Conservation (phyloP, 2,113 vertebrate species). For the Natator depressus region DNA sequence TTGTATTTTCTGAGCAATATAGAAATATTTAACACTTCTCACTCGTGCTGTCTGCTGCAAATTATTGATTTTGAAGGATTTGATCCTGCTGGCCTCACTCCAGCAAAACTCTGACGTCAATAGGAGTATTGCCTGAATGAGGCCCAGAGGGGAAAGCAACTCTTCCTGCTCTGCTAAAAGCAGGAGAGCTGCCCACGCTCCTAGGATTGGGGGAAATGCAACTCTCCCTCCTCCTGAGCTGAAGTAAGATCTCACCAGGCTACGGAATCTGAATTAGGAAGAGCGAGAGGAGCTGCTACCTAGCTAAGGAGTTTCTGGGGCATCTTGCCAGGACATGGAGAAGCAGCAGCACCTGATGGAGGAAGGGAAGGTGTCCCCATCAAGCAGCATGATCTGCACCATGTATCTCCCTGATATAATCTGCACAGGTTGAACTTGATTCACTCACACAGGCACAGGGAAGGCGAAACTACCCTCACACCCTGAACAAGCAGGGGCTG, state of each 20-base stretch:
- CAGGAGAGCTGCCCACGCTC: background rate
- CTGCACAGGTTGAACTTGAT: background rate
- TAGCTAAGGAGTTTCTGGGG: background rate
- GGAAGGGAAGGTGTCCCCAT: background rate
- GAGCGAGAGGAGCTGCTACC: background rate
- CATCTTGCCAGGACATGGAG: background rate
- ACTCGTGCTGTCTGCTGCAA: background rate
- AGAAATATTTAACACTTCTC: conserved; percentile 7
- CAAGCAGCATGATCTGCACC: background rate
- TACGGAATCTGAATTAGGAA: background rate
- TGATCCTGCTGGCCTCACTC: background rate
- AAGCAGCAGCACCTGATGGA: background rate
- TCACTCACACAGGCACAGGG: background rate
- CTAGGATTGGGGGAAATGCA: background rate
- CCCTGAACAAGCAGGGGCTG: background rate
- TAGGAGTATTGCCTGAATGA: background rate
- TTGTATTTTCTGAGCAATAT: background rate
- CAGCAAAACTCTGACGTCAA: background rate
- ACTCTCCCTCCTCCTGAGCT: background rate
- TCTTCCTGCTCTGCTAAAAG: background rate
- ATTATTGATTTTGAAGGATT: background rate
- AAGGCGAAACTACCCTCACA: background rate
- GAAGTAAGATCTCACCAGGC: background rate
- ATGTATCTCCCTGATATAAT: background rate
- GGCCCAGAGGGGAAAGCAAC: background rate